Evolutionary conservation across 2,888 invertebrate species (phyloP).

Genomic region (Fragum whitleyi): DNA sequence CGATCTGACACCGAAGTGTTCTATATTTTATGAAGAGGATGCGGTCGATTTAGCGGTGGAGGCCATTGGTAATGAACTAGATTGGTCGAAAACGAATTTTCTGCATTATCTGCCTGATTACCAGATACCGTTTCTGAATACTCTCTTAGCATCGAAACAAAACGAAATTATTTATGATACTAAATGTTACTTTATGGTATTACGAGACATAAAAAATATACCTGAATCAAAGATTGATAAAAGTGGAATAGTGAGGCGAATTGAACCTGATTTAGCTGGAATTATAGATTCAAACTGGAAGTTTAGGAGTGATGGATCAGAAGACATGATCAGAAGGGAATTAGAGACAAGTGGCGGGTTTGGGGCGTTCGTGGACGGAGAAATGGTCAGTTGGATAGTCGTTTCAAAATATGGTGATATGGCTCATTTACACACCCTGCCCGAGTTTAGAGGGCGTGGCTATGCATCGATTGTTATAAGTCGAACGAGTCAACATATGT

Average conservation of each 20-base stretch:
- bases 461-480: background rate
- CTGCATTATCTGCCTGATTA: conserved; percentile 2
- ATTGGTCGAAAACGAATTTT: background rate
- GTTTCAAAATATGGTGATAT: background rate
- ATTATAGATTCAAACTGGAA: conserved; percentile 12
- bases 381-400: conserved; percentile 11
- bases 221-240: background rate
- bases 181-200: conserved; percentile 6
- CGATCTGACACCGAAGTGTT: background rate
- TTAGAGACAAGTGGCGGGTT: background rate
- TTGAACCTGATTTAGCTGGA: background rate
- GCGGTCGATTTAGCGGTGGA: background rate
- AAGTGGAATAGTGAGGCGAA: background rate
- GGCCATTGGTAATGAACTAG: background rate
- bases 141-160: background rate
- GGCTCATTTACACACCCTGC: conserved; percentile 6
- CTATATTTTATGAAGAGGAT: conserved; percentile 10
- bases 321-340: background rate
- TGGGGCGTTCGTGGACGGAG: background rate
- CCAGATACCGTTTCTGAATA: background rate
- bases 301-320: background rate
- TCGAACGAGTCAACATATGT: background rate
- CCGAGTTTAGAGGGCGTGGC: conserved; percentile 7
- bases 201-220: background rate
- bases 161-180: background rate